phyloP scores from a whole-genome alignment of 2,888 invertebrate genomes.

The Andrena camellia region DNA sequence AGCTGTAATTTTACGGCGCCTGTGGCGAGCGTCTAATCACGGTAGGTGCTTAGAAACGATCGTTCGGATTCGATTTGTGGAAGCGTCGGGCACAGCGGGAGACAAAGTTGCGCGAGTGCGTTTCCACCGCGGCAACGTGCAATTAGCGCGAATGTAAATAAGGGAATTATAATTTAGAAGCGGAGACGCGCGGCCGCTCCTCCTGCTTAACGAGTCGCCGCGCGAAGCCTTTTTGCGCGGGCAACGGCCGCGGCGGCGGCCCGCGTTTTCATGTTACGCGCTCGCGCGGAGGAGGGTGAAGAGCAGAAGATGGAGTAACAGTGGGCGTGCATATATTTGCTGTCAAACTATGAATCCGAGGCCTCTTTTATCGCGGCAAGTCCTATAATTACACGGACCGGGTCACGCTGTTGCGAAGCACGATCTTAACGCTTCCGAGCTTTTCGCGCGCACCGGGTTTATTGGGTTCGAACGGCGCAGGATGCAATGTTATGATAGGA shows the following conservation, averaged over 20 bases:
- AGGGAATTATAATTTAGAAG: conserved; percentile 64
- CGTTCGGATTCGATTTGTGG: conserved; percentile 43
- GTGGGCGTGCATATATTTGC: conserved; percentile 73
- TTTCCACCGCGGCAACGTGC: conserved; percentile 36
- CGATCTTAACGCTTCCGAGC: conserved; percentile 67
- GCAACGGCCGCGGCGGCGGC: no score
- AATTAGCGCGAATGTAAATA: conserved; percentile 70
- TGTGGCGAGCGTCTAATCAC: neutral
- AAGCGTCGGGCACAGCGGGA: conserved; percentile 29
- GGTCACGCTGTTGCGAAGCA: conserved; percentile 61
- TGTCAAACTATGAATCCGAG: conserved; percentile 71
- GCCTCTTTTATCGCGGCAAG: conserved; percentile 55
- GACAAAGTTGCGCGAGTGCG: conserved; percentile 53
- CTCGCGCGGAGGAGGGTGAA: conserved; percentile 27
- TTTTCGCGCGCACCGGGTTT: conserved; percentile 22
- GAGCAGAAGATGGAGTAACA: conserved; percentile 46
- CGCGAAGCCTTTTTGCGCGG: conserved; percentile 57
- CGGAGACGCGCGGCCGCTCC: conserved; percentile 28
- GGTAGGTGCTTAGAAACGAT: neutral
- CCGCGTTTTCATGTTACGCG: conserved; percentile 46
- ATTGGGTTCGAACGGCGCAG: neutral
- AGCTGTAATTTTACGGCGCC: conserved; percentile 33
- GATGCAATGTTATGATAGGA: neutral
- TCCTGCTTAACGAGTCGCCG: conserved; percentile 58
- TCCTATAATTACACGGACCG: conserved; percentile 69